These are phyloP conservation scores for Callithrix jacchus DNA, from an alignment of 2,113 vertebrate species.

Conservation along the genomic window DNA sequence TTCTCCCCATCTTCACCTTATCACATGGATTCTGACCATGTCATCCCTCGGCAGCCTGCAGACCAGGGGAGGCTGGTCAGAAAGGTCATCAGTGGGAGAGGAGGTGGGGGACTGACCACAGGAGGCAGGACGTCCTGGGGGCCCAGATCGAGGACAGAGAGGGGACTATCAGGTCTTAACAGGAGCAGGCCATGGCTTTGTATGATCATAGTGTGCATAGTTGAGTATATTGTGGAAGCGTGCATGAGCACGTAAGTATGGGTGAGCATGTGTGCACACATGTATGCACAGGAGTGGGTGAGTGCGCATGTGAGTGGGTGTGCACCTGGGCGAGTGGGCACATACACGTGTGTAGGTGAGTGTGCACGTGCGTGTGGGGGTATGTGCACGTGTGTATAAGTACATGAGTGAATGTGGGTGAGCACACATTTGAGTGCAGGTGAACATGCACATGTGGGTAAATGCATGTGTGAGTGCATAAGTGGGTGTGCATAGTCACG, in stretches of 20 bases:
- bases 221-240: too few relatives aligned
- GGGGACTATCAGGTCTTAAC: neutral
- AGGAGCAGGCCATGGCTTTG: neutral
- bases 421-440: fast-evolving
- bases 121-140: fast-evolving
- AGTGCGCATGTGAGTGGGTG: too few relatives aligned
- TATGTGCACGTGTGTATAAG: too few relatives aligned
- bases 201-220: neutral
- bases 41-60: fast-evolving
- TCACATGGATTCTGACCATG: neutral
- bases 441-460: neutral
- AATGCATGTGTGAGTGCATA: fast-evolving
- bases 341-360: fast-evolving
- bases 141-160: neutral
- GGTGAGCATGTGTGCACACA: too few relatives aligned
- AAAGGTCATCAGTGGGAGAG: too few relatives aligned
- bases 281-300: too few relatives aligned
- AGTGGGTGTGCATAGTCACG: too few relatives aligned
- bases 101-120: neutral
- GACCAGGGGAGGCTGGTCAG: too few relatives aligned
- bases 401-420: neutral
- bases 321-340: neutral
- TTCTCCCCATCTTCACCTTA: too few relatives aligned
- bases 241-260: too few relatives aligned
- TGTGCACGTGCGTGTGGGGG: too few relatives aligned